Conservation (phyloP, 2,113 vertebrate genomes). For the Struthio camelus region DNA sequence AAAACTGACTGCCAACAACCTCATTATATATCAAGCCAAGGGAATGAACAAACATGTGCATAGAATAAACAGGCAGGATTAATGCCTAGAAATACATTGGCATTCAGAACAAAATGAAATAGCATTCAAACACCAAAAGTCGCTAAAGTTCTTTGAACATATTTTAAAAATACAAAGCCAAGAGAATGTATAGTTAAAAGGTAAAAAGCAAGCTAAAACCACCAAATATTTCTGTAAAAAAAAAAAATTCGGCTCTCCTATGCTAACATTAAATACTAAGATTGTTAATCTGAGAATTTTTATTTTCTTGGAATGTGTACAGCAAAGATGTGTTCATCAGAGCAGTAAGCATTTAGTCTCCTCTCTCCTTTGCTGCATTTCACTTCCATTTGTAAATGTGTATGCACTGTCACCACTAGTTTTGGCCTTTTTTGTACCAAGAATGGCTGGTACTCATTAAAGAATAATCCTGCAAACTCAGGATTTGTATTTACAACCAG, state of each 20-base stretch:
- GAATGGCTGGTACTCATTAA: not conserved
- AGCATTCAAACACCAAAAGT: not conserved
- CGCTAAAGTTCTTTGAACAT: not conserved
- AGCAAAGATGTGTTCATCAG: not conserved
- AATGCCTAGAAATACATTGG: not conserved
- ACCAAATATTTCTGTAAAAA: not conserved
- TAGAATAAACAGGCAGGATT: not conserved
- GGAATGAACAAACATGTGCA: not conserved
- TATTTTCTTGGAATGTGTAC: not conserved
- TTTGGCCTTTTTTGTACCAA: not conserved
- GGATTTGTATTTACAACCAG: not conserved
- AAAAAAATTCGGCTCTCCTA: not conserved
- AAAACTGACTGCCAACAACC: not conserved
- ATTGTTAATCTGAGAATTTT: not conserved
- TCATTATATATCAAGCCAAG: slow-evolving; percentile 24
- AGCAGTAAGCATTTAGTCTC: not conserved
- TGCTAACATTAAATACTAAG: not conserved
- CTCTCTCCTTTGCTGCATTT: not conserved
- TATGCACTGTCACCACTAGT: not conserved
- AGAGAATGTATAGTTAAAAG: not conserved
- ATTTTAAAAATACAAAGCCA: not conserved
- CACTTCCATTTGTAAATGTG: not conserved
- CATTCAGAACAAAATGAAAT: slow-evolving; percentile 4
- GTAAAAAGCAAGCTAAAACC: not conserved
- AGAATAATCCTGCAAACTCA: not conserved